phyloP scores from a whole-genome alignment of 2,888 invertebrate genomes.

The Furcula furcula region DNA sequence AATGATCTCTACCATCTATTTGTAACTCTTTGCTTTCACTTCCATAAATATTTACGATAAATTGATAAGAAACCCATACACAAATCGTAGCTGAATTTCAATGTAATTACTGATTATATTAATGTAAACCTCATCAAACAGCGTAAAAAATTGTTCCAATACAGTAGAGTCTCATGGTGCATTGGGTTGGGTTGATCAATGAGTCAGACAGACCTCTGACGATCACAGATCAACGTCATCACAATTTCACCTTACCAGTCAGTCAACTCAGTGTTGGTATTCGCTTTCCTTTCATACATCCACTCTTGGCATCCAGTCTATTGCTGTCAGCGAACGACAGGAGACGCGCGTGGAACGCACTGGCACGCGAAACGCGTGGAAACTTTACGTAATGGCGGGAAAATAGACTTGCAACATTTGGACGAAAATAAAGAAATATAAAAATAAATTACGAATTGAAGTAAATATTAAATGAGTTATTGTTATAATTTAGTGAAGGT shows the following conservation, averaged over 20 bases:
- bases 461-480: slow-evolving; percentile 20
- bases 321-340: slow-evolving; percentile 39
- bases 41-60: not conserved
- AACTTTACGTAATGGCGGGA: slow-evolving; percentile 70
- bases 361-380: slow-evolving; percentile 48
- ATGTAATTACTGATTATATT: too few species aligned
- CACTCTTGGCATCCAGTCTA: slow-evolving; percentile 47
- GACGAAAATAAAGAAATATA: slow-evolving; percentile 5
- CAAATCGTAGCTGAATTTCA: too few species aligned
- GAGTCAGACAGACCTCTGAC: slow-evolving; percentile 24
- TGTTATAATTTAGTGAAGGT: slow-evolving; percentile 28
- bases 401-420: slow-evolving; percentile 30
- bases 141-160: slow-evolving; percentile 4
- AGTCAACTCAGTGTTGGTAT: slow-evolving; percentile 27
- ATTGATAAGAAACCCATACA: too few species aligned
- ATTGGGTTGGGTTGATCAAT: slow-evolving; percentile 7
- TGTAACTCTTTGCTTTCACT: not conserved
- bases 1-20: too few species aligned
- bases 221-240: slow-evolving; percentile 32
- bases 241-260: slow-evolving; percentile 33
- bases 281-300: slow-evolving; percentile 6
- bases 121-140: slow-evolving; percentile 3
- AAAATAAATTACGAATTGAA: slow-evolving; percentile 9
- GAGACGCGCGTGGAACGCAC: slow-evolving; percentile 38
- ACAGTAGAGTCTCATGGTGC: not conserved